Percentiles rank a stretch among this genome's conserved stretches.
Conservation (phyloP, 2,888 invertebrate genomes). For the Pogonocherus hispidulus region DNA sequence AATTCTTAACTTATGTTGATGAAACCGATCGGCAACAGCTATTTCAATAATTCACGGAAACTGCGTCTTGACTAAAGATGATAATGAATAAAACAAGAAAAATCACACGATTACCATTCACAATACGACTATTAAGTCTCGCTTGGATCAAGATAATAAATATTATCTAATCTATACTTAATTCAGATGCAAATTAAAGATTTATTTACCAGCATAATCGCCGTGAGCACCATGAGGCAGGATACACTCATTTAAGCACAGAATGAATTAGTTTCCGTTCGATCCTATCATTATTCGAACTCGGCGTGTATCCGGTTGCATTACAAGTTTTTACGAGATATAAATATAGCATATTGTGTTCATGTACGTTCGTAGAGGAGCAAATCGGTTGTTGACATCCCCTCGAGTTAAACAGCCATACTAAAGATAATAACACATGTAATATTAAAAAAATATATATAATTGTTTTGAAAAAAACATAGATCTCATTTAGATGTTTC, state of each 20-base stretch:
- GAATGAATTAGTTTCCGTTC: constrained; percentile 40
- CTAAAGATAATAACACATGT: no score
- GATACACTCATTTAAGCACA: constrained; percentile 34
- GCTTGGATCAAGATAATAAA: background rate
- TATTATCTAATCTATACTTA: constrained; percentile 12
- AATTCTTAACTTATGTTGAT: no score
- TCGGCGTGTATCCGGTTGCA: constrained; percentile 36
- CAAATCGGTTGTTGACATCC: no score
- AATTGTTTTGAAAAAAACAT: no score
- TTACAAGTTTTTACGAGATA: background rate
- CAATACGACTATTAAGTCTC: constrained; percentile 1
- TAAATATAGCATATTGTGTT: background rate
- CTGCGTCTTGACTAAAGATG: background rate
- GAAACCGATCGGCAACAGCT: no score
- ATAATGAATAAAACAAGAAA: background rate
- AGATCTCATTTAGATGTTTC: no score
- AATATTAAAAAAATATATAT: no score
- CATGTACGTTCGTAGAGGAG: no score
- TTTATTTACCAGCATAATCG: constrained; percentile 18
- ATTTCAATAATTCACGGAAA: background rate
- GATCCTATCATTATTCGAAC: constrained; percentile 35
- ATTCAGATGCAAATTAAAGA: constrained; percentile 21
- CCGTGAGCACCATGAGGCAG: constrained; percentile 24
- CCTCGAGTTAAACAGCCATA: no score
- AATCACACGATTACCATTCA: background rate